These are phyloP conservation scores for Lasioglossum villosulum DNA, from an alignment of 2,888 invertebrate genomes.

Conservation along the genomic window DNA sequence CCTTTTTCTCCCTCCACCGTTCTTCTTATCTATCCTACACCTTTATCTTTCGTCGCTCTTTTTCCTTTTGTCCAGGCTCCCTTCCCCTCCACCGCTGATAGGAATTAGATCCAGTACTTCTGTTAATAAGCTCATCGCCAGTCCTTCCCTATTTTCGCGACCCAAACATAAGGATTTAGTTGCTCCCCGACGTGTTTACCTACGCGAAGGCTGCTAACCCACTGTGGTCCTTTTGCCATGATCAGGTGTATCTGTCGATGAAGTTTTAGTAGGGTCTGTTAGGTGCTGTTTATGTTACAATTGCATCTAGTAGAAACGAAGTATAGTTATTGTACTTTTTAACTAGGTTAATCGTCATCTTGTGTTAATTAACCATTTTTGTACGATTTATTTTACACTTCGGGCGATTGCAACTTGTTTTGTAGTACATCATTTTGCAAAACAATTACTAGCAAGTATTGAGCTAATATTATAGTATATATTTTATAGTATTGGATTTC, in stretches of 20 bases:
- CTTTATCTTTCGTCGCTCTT: constrained; percentile 4
- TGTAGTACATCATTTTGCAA: too few relatives aligned
- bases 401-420: too few relatives aligned
- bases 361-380: background rate
- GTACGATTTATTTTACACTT: too few relatives aligned
- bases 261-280: background rate
- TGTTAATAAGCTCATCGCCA: background rate
- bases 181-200: background rate
- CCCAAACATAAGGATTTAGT: background rate
- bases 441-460: too few relatives aligned
- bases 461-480: too few relatives aligned
- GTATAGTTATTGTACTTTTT: background rate
- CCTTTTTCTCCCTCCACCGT: background rate
- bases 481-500: too few relatives aligned
- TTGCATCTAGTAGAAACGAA: background rate
- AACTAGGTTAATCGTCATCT: too few relatives aligned
- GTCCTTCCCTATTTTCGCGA: background rate
- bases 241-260: background rate
- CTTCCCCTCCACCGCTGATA: background rate
- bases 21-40: background rate
- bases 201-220: background rate
- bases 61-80: background rate
- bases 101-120: background rate
- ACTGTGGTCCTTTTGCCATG: background rate
- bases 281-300: background rate